Percentiles rank a stretch among this genome's conserved stretches.
phyloP scores from a whole-genome alignment of 2,797 vertebrate species.

The Heliangelus exortis region DNA sequence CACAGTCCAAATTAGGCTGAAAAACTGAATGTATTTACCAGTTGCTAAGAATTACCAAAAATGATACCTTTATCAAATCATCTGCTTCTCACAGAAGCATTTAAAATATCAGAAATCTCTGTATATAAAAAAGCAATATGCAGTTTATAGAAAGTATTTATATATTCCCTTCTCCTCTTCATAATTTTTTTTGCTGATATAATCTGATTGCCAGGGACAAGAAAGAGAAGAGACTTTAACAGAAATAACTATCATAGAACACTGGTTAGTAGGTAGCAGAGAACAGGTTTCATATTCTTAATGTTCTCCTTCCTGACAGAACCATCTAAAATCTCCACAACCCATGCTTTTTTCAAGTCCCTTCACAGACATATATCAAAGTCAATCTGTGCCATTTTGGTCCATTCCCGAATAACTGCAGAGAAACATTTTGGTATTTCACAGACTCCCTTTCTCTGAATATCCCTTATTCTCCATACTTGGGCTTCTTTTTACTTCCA shows the following conservation, averaged over 20 bases:
- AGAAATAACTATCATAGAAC: background rate
- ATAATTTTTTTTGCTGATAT: background rate
- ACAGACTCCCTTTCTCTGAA: background rate
- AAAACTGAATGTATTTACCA: background rate
- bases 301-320: background rate
- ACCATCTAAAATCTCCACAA: background rate
- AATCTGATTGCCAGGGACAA: background rate
- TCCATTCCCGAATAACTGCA: background rate
- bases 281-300: background rate
- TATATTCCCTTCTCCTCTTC: background rate
- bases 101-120: background rate
- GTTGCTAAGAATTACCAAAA: background rate
- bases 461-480: background rate
- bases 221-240: background rate
- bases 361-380: background rate
- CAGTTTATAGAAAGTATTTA: background rate
- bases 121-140: background rate
- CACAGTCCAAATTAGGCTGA: background rate
- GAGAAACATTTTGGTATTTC: background rate
- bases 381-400: background rate
- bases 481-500: conserved; percentile 10
- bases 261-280: background rate
- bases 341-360: background rate
- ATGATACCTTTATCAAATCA: background rate
- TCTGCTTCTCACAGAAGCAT: background rate